Evolutionary conservation across 2,113 vertebrate species (phyloP), one percentile per base, ranked within the genome.

Genomic region (Calcarius ornatus): DNA sequence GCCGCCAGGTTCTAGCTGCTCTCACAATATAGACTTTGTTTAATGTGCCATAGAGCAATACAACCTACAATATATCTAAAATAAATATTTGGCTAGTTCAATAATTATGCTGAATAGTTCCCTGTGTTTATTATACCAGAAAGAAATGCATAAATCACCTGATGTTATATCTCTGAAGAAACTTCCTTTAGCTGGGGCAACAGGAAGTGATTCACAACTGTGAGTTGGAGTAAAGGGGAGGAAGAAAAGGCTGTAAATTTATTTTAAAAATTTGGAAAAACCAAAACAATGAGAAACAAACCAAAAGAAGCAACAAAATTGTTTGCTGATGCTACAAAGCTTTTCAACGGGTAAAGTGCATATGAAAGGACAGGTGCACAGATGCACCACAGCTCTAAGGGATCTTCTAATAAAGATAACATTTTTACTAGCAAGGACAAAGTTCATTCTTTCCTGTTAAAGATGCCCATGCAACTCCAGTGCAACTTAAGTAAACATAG

Each of bases 21-120:
- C 42, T 78, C 81, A 83, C 76, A 92, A 83, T 57, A 88, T 12
- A 71, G 16, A 90, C 82, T 93, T 96, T 88, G 37, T 83, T 48
- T 83, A 60, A 83, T 27, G 31, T 43, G 35, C 51, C 31, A 14
- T 3, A 90, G 48, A 78, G 45, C 64, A 92, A 92, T 64, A 70
- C 27, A 90, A 66, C 31, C 54, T 64, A 63, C 38, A 81, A 64
- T 27, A 73, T 50, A 85, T 63, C 95, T 90, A 92, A 93, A 92
- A n/a, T 43, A 95, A 95, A 95, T 94, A 96, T 95, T 97, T 95
- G 59, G 14, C 63, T 89, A 80, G 63, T 83, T 82, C 92, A 94
- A 47, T 59, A 93, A 94, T 82, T 65, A 77, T 4, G 4, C 75
- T 66, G 66, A 92, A 95, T 94, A 30, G 37, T 19, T 72, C 47